phyloP scores from a whole-genome alignment of 2,797 vertebrate species.

The Lepus oiostolus region DNA sequence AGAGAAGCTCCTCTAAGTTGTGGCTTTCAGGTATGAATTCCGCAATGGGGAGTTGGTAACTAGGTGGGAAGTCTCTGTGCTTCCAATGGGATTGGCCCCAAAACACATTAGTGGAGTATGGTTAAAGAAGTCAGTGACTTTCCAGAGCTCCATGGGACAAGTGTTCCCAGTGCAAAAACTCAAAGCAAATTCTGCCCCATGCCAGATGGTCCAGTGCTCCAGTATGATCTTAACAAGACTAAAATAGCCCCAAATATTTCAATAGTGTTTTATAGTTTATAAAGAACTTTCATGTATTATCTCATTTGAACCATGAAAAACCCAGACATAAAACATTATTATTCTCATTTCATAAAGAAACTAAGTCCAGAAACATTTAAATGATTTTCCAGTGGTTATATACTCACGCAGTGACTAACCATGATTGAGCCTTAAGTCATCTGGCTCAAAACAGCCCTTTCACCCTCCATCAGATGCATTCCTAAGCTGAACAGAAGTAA shows the following conservation, averaged over 20 bases:
- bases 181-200: neutral
- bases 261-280: neutral
- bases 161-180: neutral
- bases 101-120: too few relatives aligned
- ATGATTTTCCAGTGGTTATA: conserved; percentile 37
- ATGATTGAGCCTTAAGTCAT: neutral
- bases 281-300: conserved; percentile 50
- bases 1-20: conserved; percentile 12
- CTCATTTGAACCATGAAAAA: conserved; percentile 63
- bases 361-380: conserved; percentile 53
- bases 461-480: neutral
- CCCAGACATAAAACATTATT: conserved; percentile 49
- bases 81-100: neutral
- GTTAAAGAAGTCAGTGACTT: neutral
- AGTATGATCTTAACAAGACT: neutral
- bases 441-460: conserved; percentile 29
- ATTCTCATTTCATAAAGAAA: conserved; percentile 58
- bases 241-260: conserved; percentile 3
- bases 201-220: neutral
- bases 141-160: neutral
- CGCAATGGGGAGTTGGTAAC: conserved; percentile 5
- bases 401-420: conserved; percentile 11
- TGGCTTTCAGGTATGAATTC: conserved; percentile 54
- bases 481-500: neutral
- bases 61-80: neutral